A percentile compares a stretch with the other conserved stretches of the same genome.
These are phyloP conservation scores for Diadumene lineata DNA, from an alignment of 92 coral and sea anemone species.

Conservation along the genomic window DNA sequence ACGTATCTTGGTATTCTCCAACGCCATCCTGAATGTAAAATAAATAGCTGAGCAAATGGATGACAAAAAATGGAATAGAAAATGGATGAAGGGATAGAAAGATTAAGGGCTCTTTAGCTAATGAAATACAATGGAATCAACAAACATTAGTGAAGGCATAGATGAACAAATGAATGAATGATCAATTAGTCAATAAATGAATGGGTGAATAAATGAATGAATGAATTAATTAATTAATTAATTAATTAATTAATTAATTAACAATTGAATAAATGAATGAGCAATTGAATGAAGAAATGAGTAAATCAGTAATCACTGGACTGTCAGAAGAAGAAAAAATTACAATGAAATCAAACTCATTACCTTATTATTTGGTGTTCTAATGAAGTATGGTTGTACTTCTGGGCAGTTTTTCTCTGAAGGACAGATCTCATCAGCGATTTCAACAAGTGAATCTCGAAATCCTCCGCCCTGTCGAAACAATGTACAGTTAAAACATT, in stretches of 20 bases:
- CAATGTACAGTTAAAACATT: background rate
- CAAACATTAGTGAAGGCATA: background rate
- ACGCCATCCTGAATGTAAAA: conserved; percentile 61
- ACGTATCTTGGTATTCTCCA: conserved; percentile 90
- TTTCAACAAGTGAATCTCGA: conserved; percentile 93
- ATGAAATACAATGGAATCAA: background rate
- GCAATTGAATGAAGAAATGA: background rate
- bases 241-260: background rate
- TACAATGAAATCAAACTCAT: no score
- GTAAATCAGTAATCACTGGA: no score
- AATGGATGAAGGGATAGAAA: background rate
- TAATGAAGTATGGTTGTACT: conserved; percentile 76
- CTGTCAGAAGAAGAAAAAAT: no score
- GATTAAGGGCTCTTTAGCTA: background rate
- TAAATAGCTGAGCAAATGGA: no score
- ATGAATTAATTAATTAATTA: background rate
- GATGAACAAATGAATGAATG: background rate
- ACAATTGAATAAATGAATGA: background rate
- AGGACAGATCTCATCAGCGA: conserved; percentile 92
- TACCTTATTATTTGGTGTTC: conserved; percentile 93
- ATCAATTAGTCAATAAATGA: no score
- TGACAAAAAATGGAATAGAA: background rate
- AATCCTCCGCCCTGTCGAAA: conserved; percentile 88
- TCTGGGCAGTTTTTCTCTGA: conserved; percentile 54
- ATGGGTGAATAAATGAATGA: background rate